These are phyloP conservation scores for Drosophila athabasca DNA, from an alignment of 1,140 invertebrate genomes.

Conservation along the genomic window DNA sequence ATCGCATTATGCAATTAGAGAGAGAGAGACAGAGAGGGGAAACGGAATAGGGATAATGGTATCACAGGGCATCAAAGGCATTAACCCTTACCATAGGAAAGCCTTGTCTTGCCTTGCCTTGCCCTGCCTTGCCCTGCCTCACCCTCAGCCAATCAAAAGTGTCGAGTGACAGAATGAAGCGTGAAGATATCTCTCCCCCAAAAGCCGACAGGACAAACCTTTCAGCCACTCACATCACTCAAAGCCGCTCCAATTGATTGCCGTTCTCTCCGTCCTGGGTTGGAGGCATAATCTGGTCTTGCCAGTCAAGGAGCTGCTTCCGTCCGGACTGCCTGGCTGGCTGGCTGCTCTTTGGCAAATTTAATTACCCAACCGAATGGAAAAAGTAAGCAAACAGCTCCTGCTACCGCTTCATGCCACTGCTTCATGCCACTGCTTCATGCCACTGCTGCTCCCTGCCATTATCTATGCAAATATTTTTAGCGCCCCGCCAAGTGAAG, in stretches of 20 bases:
- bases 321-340: background rate
- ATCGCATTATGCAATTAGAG: constrained; percentile 57
- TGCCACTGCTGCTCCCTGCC: background rate
- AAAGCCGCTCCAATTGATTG: constrained; percentile 8
- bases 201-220: constrained; percentile 29
- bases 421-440: constrained; percentile 10
- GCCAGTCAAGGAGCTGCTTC: background rate
- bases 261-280: background rate
- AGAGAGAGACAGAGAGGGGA: background rate
- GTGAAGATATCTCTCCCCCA: constrained; percentile 28
- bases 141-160: constrained; percentile 21
- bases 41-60: constrained; percentile 18
- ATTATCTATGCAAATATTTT: constrained; percentile 74
- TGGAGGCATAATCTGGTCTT: constrained; percentile 31
- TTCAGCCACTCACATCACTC: constrained; percentile 36
- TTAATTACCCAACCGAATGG: constrained; percentile 63
- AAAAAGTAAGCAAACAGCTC: constrained; percentile 49
- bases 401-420: constrained; percentile 1
- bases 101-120: no score
- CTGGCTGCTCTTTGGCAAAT: constrained; percentile 13
- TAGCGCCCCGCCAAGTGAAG: constrained; percentile 2
- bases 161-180: constrained; percentile 26
- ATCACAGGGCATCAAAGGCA: constrained; percentile 28
- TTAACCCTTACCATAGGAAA: constrained; percentile 16
- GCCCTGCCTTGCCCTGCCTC: background rate